Evolutionary conservation across 2,797 vertebrate genomes (phyloP).

Genomic region (Epinephelus malabaricus): DNA sequence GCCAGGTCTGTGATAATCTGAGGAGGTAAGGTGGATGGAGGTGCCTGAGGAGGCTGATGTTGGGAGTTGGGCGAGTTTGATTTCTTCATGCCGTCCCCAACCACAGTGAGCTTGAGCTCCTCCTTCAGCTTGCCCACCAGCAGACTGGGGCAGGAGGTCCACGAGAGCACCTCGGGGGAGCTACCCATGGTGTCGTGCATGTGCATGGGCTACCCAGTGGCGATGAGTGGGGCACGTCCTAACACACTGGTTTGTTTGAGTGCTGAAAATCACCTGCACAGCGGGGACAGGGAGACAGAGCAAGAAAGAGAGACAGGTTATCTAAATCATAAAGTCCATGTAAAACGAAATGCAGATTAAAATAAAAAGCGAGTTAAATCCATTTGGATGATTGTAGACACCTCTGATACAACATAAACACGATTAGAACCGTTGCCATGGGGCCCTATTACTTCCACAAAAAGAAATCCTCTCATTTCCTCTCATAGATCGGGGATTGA

Average conservation of each 20-base stretch:
- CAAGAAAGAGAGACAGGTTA: constrained; percentile 12
- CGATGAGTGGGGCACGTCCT: constrained; percentile 50
- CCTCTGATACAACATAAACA: constrained; percentile 42
- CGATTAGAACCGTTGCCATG: constrained; percentile 15
- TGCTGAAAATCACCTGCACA: constrained; percentile 78
- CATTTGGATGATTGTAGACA: constrained; percentile 21
- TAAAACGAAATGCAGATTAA: constrained; percentile 19
- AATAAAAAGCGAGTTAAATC: constrained; percentile 8
- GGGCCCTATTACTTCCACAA: constrained; percentile 36
- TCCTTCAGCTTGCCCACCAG: constrained; percentile 91
- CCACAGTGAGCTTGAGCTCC: constrained; percentile 88
- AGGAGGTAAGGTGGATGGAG: constrained; percentile 71
- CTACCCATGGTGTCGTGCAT: constrained; percentile 95
- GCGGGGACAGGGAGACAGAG: constrained; percentile 30
- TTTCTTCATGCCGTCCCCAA: constrained; percentile 86
- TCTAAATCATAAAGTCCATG: background rate
- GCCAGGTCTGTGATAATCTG: constrained; percentile 87
- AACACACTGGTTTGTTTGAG: constrained; percentile 64
- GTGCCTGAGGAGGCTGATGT: constrained; percentile 72
- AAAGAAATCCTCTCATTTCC: constrained; percentile 65
- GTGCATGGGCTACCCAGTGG: constrained; percentile 86
- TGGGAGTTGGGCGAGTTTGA: constrained; percentile 75
- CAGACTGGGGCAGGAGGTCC: constrained; percentile 92
- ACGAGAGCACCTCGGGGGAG: constrained; percentile 95
- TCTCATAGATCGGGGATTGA: constrained; percentile 62